phyloP scores from a whole-genome alignment of 2,888 invertebrate genomes.

The Iphiclides podalirius region DNA sequence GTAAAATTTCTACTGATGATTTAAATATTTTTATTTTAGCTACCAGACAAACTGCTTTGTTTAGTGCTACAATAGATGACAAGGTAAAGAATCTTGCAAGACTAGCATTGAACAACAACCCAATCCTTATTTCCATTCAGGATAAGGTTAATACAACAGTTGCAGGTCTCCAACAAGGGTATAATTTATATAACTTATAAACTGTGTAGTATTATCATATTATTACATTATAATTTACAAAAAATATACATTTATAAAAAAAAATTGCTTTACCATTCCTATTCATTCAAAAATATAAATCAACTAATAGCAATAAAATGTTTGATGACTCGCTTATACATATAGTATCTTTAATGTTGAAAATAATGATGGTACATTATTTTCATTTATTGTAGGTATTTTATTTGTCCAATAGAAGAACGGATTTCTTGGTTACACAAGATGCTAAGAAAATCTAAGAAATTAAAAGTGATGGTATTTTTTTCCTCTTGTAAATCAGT shows the following conservation, averaged over 20 bases:
- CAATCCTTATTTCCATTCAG: slow-evolving; percentile 92
- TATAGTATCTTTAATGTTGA: no score
- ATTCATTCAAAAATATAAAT: no score
- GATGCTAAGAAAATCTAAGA: slow-evolving; percentile 95
- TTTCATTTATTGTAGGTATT: slow-evolving; percentile 82
- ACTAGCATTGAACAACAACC: slow-evolving; percentile 92
- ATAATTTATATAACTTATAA: slow-evolving; percentile 25
- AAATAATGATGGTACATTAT: no score
- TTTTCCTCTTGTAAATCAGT: slow-evolving; percentile 98
- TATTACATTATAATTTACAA: no score
- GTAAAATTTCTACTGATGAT: no score
- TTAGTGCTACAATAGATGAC: slow-evolving; percentile 98
- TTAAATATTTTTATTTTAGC: slow-evolving; percentile 74
- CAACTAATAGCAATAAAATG: no score
- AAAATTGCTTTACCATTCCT: no score
- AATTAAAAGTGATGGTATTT: slow-evolving; percentile 97
- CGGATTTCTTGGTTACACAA: slow-evolving; percentile 94
- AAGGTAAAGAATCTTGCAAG: slow-evolving; percentile 93
- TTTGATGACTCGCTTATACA: no score
- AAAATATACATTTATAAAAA: no score
- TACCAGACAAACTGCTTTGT: slow-evolving; percentile 95
- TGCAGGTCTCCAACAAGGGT: slow-evolving; percentile 88
- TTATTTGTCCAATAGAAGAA: slow-evolving; percentile 95
- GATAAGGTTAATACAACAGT: slow-evolving; percentile 88
- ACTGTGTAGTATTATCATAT: no score